phyloP scores from a whole-genome alignment of 2,888 invertebrate genomes.

The Clanis bilineata region DNA sequence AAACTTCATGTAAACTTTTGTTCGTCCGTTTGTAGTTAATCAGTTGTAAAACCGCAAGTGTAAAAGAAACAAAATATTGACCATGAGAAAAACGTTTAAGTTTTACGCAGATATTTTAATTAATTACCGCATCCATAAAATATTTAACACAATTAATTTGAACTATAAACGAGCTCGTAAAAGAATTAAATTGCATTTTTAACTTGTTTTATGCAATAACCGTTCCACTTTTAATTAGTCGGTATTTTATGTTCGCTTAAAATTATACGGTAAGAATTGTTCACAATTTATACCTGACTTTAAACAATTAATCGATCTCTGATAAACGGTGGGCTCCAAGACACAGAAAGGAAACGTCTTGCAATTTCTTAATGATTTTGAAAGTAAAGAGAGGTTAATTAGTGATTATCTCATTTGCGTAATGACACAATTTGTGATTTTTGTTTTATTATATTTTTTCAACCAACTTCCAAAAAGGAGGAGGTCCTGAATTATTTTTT shows the following conservation, averaged over 20 bases:
- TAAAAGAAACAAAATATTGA: neutral
- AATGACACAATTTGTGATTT: no score
- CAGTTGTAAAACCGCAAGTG: neutral
- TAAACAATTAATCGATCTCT: slow-evolving; percentile 23
- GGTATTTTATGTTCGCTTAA: slow-evolving; percentile 3
- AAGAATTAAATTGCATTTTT: slow-evolving; percentile 43
- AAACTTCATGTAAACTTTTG: no score
- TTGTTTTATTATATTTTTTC: no score
- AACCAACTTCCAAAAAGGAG: no score
- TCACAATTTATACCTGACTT: slow-evolving; percentile 22
- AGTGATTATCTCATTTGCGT: neutral
- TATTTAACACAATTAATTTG: slow-evolving; percentile 17
- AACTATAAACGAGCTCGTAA: slow-evolving; percentile 17
- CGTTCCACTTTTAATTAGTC: slow-evolving; percentile 29
- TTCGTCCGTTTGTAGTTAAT: no score
- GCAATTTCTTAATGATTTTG: neutral
- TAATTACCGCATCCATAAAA: slow-evolving; percentile 20
- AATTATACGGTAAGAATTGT: neutral
- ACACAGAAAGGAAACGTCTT: neutral
- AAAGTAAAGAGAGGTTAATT: neutral
- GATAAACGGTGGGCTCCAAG: neutral
- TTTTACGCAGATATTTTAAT: slow-evolving; percentile 25
- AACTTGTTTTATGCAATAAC: slow-evolving; percentile 35
- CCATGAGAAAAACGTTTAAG: neutral
- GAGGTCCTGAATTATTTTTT: no score